A percentile compares a stretch with the other conserved stretches of the same genome.
phyloP scores from a whole-genome alignment of 2,797 vertebrate species.

The Hydrocynus forskahlii region DNA sequence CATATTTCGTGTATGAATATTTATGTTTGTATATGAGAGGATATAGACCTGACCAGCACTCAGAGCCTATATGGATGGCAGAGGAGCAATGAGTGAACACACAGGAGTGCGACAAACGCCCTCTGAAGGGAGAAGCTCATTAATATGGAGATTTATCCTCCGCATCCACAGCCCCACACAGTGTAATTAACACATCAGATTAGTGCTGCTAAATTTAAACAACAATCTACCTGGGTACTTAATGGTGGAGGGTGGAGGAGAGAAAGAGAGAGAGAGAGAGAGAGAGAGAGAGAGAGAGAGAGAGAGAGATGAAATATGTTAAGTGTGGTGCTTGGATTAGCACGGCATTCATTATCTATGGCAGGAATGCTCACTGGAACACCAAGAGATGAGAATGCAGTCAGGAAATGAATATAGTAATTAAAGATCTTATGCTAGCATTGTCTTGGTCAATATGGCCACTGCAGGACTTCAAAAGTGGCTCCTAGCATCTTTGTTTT shows the following conservation, averaged over 20 bases:
- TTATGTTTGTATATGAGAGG: conserved; percentile 7
- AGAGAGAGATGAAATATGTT: conserved; percentile 43
- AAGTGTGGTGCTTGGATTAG: conserved; percentile 43
- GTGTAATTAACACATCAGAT: conserved; percentile 71
- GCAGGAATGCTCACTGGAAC: conserved; percentile 32
- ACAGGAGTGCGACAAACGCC: neutral
- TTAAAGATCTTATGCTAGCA: conserved; percentile 41
- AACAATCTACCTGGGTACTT: conserved; percentile 66
- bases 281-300: conserved; percentile 40
- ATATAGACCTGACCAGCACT: conserved; percentile 7
- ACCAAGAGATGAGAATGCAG: conserved; percentile 38
- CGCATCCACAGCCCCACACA: conserved; percentile 46
- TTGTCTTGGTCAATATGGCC: conserved; percentile 26
- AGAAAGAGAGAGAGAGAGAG: too few relatives aligned
- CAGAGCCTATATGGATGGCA: neutral
- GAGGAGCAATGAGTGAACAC: neutral
- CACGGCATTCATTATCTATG: conserved; percentile 48
- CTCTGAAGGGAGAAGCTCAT: conserved; percentile 38
- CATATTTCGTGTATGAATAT: conserved; percentile 14
- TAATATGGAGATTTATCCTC: conserved; percentile 58
- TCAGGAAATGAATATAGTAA: conserved; percentile 57
- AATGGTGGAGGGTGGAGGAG: conserved; percentile 47
- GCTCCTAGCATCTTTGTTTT: neutral
- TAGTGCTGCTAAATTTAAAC: conserved; percentile 72
- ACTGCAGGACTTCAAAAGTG: conserved; percentile 22